Conservation (phyloP, 2,113 vertebrate genomes). For the Takifugu bimaculatus region DNA sequence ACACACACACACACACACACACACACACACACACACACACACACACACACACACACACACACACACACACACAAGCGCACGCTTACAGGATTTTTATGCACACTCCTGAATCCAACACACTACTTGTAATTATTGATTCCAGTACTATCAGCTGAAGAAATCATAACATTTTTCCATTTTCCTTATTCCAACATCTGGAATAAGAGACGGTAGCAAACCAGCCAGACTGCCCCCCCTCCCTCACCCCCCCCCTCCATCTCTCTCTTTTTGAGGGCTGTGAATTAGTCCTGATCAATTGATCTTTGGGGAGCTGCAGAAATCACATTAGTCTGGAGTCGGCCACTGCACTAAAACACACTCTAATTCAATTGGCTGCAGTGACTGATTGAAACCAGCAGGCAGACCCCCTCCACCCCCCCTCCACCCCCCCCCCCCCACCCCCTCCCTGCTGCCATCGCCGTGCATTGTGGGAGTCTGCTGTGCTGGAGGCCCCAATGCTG, state of each 20-base stretch:
- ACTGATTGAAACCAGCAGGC: conserved; percentile 93
- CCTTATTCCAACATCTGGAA: conserved; percentile 54
- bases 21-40: conserved; percentile 12
- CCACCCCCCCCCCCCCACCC: conserved; percentile 19
- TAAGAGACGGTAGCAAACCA: conserved; percentile 28
- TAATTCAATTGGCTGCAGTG: conserved; percentile 97
- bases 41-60: conserved; percentile 9
- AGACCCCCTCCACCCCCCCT: conserved; percentile 30
- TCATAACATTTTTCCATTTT: conserved; percentile 61
- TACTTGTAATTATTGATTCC: conserved; percentile 57
- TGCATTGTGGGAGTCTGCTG: conserved; percentile 77
- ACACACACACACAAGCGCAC: conserved; percentile 6
- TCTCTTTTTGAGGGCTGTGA: conserved; percentile 78
- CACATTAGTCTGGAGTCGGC: conserved; percentile 99
- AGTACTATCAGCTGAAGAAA: conserved; percentile 55
- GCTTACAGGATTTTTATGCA: conserved; percentile 28
- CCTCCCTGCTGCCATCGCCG: conserved; percentile 13
- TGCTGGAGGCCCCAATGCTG: conserved; percentile 74
- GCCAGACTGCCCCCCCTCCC: conserved; percentile 33
- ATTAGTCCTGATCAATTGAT: conserved; percentile 99
- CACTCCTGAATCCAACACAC: conserved; percentile 53
- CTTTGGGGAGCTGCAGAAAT: conserved; percentile 97
- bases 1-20: too few relatives aligned
- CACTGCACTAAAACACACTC: conserved; percentile 95
- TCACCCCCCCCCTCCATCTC: conserved; percentile 28